These are phyloP conservation scores for Salticus scenicus DNA, from an alignment of 2,888 invertebrate genomes.

Conservation along the genomic window DNA sequence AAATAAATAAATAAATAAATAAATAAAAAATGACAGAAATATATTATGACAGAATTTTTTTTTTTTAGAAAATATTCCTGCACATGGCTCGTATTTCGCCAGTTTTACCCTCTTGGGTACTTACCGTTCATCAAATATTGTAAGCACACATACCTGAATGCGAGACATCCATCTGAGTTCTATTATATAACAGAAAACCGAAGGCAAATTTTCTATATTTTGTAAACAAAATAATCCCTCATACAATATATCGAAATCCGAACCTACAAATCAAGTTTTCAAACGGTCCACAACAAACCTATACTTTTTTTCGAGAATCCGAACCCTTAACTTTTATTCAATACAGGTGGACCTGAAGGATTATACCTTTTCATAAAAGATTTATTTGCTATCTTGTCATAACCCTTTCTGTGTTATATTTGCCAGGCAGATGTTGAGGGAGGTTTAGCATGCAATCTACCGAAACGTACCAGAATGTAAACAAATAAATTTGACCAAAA, in stretches of 20 bases:
- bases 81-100: no score
- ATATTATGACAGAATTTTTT: no score
- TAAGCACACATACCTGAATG: not conserved
- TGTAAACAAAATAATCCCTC: conserved; percentile 7
- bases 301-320: not conserved
- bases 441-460: not conserved
- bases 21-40: no score
- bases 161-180: not conserved
- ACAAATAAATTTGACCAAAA: conserved; percentile 50
- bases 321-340: not conserved
- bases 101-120: not conserved
- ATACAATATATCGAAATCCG: not conserved
- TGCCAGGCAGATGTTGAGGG: conserved; percentile 12
- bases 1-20: no score
- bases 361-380: not conserved
- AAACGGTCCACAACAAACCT: not conserved
- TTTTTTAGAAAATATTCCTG: no score
- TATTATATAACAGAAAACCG: not conserved
- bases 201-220: no score
- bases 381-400: conserved; percentile 61
- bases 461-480: conserved; percentile 30
- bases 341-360: conserved; percentile 16
- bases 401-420: conserved; percentile 39
- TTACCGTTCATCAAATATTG: not conserved
- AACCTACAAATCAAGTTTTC: conserved; percentile 15